A percentile compares a stretch with the other conserved stretches of the same genome.
phyloP scores from a whole-genome alignment of 92 coral and sea anemone species.

The Epizoanthus scotinus region DNA sequence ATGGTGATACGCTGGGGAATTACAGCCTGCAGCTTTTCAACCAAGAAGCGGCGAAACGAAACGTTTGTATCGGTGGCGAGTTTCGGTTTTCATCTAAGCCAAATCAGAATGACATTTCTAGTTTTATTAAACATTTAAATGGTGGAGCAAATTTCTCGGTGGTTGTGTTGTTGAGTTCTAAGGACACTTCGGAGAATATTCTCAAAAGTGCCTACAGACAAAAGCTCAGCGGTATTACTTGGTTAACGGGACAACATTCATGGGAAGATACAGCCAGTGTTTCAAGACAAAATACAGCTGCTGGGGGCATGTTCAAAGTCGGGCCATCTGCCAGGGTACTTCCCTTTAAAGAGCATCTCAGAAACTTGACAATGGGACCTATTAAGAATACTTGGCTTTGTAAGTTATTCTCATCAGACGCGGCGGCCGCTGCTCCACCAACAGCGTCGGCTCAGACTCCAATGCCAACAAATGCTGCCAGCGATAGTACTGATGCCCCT shows the following conservation, averaged over 20 bases:
- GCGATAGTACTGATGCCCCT: background rate
- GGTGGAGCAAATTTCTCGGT: constrained; percentile 72
- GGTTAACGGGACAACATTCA: constrained; percentile 73
- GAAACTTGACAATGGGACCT: constrained; percentile 46
- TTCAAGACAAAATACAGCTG: constrained; percentile 64
- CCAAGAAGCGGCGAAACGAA: constrained; percentile 47
- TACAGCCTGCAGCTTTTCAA: constrained; percentile 44
- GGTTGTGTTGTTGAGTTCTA: constrained; percentile 66
- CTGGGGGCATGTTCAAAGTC: constrained; percentile 78
- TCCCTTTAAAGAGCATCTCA: constrained; percentile 56
- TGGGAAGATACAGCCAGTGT: constrained; percentile 69
- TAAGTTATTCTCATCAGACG: constrained; percentile 44
- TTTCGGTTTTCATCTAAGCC: constrained; percentile 50
- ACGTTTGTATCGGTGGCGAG: constrained; percentile 64
- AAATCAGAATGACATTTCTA: constrained; percentile 48
- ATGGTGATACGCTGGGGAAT: constrained; percentile 52
- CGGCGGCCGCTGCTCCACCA: background rate
- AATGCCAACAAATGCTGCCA: background rate
- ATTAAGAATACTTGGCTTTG: constrained; percentile 59
- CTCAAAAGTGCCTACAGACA: constrained; percentile 75
- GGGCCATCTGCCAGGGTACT: constrained; percentile 59
- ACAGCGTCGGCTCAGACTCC: background rate
- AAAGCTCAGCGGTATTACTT: constrained; percentile 63
- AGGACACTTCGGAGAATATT: constrained; percentile 54
- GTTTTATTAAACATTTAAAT: constrained; percentile 53